Percentiles rank a stretch among this genome's conserved stretches.
These are phyloP conservation scores for Tetanocera ferruginea DNA, from an alignment of 2,888 invertebrate species.

Conservation along the genomic window DNA sequence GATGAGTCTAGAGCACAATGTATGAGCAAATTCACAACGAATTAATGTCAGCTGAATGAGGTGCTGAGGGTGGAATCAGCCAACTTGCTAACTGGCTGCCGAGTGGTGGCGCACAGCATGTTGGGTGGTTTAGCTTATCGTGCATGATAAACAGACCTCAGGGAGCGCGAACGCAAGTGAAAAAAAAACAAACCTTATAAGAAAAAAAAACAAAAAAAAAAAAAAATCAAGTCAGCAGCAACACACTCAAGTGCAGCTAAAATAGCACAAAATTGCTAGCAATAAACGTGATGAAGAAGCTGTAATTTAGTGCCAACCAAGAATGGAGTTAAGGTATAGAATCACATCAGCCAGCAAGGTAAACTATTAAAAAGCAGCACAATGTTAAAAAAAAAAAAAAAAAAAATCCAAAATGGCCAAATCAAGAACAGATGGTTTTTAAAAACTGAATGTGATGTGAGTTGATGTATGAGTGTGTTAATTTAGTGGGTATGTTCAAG, in stretches of 20 bases:
- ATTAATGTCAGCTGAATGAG: slow-evolving; percentile 7
- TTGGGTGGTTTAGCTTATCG: neutral
- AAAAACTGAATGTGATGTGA: too few relatives aligned
- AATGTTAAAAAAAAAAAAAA: too few relatives aligned
- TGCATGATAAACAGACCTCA: slow-evolving; percentile 7
- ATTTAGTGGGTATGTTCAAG: too few relatives aligned
- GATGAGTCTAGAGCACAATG: neutral
- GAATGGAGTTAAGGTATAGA: neutral
- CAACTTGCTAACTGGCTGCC: neutral
- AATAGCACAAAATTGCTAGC: slow-evolving; percentile 12
- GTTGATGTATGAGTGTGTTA: too few relatives aligned
- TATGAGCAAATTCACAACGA: slow-evolving; percentile 4
- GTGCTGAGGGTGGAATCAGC: neutral
- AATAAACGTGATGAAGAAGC: slow-evolving; percentile 22
- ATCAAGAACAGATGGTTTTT: too few relatives aligned
- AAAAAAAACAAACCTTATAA: neutral
- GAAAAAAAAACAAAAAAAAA: neutral
- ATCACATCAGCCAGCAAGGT: too few relatives aligned
- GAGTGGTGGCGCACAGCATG: neutral
- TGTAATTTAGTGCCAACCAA: neutral
- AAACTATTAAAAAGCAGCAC: too few relatives aligned
- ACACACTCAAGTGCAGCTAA: slow-evolving; percentile 14
- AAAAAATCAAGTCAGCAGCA: neutral
- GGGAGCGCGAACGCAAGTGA: neutral
- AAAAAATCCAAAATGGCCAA: too few relatives aligned